Evolutionary conservation across 2,113 vertebrate genomes (phyloP).

Genomic region (Raphicerus campestris): DNA sequence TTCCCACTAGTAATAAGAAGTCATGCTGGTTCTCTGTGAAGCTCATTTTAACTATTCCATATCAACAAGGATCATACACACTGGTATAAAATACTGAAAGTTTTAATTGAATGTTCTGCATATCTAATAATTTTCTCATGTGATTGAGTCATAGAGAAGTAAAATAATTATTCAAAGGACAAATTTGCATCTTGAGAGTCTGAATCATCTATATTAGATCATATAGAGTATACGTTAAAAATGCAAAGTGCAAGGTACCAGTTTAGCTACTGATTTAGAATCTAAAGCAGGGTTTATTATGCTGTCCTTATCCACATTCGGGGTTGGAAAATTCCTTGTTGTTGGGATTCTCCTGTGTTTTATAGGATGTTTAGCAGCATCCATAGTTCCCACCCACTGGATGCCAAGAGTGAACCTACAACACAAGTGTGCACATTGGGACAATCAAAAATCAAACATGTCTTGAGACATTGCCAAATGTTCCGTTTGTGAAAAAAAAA

Average conservation of each 20-base stretch:
- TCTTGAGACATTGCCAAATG: not conserved
- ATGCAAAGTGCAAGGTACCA: not conserved
- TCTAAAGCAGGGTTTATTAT: not conserved
- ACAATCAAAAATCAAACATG: not conserved
- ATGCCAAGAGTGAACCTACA: not conserved
- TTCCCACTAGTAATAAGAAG: not conserved
- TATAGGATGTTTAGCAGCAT: not conserved
- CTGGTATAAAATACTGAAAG: not conserved
- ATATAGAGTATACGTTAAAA: not conserved
- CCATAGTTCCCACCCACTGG: not conserved
- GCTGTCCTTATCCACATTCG: not conserved
- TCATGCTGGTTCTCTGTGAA: not conserved
- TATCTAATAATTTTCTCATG: not conserved
- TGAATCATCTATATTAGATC: not conserved
- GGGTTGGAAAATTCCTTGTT: not conserved
- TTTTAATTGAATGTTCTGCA: not conserved
- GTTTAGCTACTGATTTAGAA: not conserved
- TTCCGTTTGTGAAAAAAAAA: not conserved
- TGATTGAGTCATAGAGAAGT: not conserved
- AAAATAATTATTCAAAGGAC: not conserved
- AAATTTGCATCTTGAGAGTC: not conserved
- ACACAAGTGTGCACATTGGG: not conserved
- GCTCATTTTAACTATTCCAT: constrained; percentile 1
- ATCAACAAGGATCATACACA: not conserved
- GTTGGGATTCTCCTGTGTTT: not conserved